Conservation (phyloP, 2,113 vertebrate genomes). For the Lipotes vexillifer region DNA sequence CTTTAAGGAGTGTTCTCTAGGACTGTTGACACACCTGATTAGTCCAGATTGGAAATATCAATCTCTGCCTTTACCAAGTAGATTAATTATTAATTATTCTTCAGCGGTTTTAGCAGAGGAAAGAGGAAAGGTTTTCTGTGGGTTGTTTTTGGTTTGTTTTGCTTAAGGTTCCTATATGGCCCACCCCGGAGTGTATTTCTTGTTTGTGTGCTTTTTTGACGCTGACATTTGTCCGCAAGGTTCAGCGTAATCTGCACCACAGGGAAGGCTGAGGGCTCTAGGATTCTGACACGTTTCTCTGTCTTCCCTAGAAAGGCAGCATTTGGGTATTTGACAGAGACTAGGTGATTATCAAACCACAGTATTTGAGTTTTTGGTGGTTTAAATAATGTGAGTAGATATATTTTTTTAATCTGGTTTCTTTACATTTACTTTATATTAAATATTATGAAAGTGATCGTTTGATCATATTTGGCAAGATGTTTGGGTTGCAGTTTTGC, state of each 20-base stretch:
- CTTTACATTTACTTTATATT: neutral
- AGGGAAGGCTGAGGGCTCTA: neutral
- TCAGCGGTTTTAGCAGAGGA: neutral
- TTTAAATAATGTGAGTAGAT: neutral
- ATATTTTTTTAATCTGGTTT: neutral
- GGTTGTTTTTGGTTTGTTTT: neutral
- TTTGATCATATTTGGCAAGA: neutral
- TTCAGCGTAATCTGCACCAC: neutral
- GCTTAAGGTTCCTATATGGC: neutral
- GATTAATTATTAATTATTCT: neutral
- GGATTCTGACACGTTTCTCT: neutral
- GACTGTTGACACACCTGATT: neutral
- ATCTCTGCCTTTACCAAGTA: neutral
- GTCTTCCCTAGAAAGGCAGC: neutral
- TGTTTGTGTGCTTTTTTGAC: neutral
- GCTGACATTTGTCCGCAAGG: neutral
- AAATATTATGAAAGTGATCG: neutral
- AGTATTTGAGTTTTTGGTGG: neutral
- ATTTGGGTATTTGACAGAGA: neutral
- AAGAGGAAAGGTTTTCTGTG: neutral
- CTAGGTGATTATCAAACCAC: neutral
- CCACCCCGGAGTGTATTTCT: neutral
- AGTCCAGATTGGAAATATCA: neutral
- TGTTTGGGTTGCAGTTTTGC: constrained; percentile 1
- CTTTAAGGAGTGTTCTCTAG: neutral